Percentiles rank a stretch among this genome's conserved stretches.
phyloP scores from a whole-genome alignment of 1,140 invertebrate genomes.

The Oedothorax gibbosus region DNA sequence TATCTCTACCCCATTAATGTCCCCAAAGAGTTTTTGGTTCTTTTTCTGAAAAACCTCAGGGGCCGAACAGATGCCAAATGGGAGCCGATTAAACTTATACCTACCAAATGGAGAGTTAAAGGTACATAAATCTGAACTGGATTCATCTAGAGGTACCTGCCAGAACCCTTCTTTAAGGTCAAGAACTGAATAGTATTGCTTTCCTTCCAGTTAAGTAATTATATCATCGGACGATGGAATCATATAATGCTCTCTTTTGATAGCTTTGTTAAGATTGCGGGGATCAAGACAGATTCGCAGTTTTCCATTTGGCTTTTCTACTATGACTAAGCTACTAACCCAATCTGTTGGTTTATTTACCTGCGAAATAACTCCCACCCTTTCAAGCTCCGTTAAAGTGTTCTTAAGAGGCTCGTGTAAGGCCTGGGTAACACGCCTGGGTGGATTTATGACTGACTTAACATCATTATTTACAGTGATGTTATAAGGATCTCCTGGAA shows the following conservation, averaged over 20 bases:
- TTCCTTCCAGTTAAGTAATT: slow-evolving; percentile 26
- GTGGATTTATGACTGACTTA: slow-evolving; percentile 33
- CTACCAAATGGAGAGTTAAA: slow-evolving; percentile 63
- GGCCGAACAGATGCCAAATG: slow-evolving; percentile 70
- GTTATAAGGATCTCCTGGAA: slow-evolving; percentile 16
- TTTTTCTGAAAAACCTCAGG: slow-evolving; percentile 63
- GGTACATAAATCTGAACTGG: slow-evolving; percentile 37
- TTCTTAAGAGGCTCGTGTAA: slow-evolving; percentile 45
- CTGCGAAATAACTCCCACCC: slow-evolving; percentile 63
- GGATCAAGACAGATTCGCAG: slow-evolving; percentile 63
- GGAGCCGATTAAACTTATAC: slow-evolving; percentile 68
- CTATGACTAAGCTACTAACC: slow-evolving; percentile 62
- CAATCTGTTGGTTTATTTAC: slow-evolving; percentile 65
- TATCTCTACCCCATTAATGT: slow-evolving; percentile 22
- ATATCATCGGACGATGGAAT: slow-evolving; percentile 31
- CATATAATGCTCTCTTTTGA: slow-evolving; percentile 52
- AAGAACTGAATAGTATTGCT: slow-evolving; percentile 3
- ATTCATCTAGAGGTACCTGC: slow-evolving; percentile 11
- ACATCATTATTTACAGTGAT: slow-evolving; percentile 26
- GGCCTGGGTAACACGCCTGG: slow-evolving; percentile 48
- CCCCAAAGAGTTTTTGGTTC: slow-evolving; percentile 13
- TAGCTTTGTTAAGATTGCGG: slow-evolving; percentile 64
- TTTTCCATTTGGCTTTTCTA: slow-evolving; percentile 59
- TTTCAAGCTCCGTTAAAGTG: slow-evolving; percentile 61
- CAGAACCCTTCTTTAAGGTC: slow-evolving; percentile 31